Percentiles rank a stretch among this genome's conserved stretches.
Evolutionary conservation across 1,140 invertebrate genomes (phyloP).

Genomic region (Sogatella furcifera): DNA sequence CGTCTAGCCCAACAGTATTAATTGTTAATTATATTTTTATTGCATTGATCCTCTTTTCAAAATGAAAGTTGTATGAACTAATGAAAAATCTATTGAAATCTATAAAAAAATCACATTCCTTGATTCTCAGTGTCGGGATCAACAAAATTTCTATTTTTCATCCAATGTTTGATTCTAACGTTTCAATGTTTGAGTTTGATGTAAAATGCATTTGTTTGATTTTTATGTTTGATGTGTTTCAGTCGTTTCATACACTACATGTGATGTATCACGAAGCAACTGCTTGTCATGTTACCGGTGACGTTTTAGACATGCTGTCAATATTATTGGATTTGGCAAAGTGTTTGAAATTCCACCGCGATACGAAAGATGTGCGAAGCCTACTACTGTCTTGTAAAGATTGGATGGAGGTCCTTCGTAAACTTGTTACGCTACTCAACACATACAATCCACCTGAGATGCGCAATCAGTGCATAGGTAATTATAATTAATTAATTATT

Average conservation of each 20-base stretch:
- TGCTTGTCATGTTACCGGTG: slow-evolving; percentile 72
- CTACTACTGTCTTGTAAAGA: slow-evolving; percentile 62
- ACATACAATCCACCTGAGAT: slow-evolving; percentile 83
- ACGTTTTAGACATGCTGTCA: slow-evolving; percentile 69
- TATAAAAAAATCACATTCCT: no score
- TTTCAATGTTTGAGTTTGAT: no score
- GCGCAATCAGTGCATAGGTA: slow-evolving; percentile 63
- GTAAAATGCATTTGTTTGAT: no score
- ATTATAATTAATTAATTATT: slow-evolving; percentile 13
- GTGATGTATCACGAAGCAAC: slow-evolving; percentile 91
- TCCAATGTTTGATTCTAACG: no score
- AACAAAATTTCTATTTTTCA: no score
- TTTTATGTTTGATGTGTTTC: not conserved
- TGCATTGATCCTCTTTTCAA: no score
- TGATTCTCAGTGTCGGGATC: no score
- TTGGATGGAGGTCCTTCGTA: slow-evolving; percentile 70
- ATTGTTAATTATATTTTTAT: no score
- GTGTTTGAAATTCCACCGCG: slow-evolving; percentile 50
- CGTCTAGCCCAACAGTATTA: no score
- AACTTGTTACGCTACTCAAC: slow-evolving; percentile 77
- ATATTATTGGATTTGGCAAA: slow-evolving; percentile 63
- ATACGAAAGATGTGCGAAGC: slow-evolving; percentile 50
- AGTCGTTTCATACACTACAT: slow-evolving; percentile 80
- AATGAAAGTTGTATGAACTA: no score
- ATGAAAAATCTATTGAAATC: no score